Evolutionary conservation across 2,113 vertebrate species (phyloP).

Genomic region (Ptyas mucosa): DNA sequence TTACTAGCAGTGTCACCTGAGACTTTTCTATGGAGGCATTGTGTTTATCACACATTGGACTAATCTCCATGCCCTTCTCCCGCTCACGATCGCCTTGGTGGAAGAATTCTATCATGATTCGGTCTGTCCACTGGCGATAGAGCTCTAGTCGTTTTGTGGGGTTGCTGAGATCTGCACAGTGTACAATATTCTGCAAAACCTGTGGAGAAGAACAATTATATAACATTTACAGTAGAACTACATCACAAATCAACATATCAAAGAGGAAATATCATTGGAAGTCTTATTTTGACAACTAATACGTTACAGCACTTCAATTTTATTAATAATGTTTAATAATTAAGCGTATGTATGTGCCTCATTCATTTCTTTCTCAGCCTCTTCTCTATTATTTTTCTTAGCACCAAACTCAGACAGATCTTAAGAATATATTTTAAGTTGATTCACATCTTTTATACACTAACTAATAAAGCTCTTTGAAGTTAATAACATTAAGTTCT

Average conservation of each 20-base stretch:
- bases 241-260: background rate
- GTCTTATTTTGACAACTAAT: background rate
- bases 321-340: background rate
- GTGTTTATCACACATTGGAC: conserved; percentile 93
- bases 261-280: background rate
- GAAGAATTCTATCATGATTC: conserved; percentile 92
- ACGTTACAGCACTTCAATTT: background rate
- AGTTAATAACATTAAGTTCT: background rate
- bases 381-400: background rate
- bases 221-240: background rate
- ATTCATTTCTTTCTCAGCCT: background rate
- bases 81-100: conserved; percentile 84
- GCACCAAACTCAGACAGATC: background rate
- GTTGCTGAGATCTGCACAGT: conserved; percentile 91
- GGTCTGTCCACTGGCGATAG: conserved; percentile 87
- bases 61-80: conserved; percentile 89
- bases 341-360: background rate
- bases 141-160: conserved; percentile 88
- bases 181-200: conserved; percentile 93
- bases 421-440: background rate
- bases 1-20: conserved; percentile 68
- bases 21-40: conserved; percentile 89
- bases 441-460: background rate
- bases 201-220: conserved; percentile 8
- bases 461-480: background rate